phyloP scores from a whole-genome alignment of 2,888 invertebrate genomes.

The Troides helena region DNA sequence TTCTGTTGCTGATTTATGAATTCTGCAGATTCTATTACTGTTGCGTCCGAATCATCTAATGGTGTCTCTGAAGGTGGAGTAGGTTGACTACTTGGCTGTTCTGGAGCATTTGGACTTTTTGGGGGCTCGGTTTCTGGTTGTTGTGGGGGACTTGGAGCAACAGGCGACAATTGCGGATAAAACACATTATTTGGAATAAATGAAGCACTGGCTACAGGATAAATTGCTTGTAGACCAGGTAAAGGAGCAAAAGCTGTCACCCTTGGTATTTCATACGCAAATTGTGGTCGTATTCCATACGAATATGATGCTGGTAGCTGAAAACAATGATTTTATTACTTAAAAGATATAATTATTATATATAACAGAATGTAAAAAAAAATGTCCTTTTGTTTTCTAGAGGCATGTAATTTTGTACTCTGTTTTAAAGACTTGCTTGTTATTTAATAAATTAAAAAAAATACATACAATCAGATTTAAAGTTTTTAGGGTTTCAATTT shows the following conservation, averaged over 20 bases:
- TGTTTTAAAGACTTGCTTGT: too few relatives aligned
- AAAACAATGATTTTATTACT: conserved; percentile 31
- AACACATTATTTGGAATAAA: conserved; percentile 51
- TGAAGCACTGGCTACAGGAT: conserved; percentile 48
- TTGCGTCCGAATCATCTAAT: conserved; percentile 58
- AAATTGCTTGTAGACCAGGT: conserved; percentile 47
- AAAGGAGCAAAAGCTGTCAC: conserved; percentile 45
- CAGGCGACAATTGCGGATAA: conserved; percentile 47
- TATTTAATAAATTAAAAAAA: too few relatives aligned
- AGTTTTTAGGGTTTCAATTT: too few relatives aligned
- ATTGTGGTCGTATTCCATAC: conserved; percentile 53
- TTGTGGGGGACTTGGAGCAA: conserved; percentile 33
- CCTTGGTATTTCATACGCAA: conserved; percentile 54
- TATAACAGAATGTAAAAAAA: too few relatives aligned
- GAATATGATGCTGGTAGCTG: conserved; percentile 57
- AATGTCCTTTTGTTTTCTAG: too few relatives aligned
- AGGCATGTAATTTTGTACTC: too few relatives aligned
- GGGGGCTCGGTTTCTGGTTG: conserved; percentile 26
- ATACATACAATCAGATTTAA: too few relatives aligned
- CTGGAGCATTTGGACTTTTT: conserved; percentile 35
- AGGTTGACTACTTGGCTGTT: conserved; percentile 37
- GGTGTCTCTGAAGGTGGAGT: conserved; percentile 43
- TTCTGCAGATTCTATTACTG: conserved; percentile 69
- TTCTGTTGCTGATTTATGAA: conserved; percentile 42
- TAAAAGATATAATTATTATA: too few relatives aligned